Percentiles rank a stretch among this genome's conserved stretches.
These are phyloP conservation scores for Pelmatolapia mariae DNA, from an alignment of 2,113 vertebrate species.

Conservation along the genomic window DNA sequence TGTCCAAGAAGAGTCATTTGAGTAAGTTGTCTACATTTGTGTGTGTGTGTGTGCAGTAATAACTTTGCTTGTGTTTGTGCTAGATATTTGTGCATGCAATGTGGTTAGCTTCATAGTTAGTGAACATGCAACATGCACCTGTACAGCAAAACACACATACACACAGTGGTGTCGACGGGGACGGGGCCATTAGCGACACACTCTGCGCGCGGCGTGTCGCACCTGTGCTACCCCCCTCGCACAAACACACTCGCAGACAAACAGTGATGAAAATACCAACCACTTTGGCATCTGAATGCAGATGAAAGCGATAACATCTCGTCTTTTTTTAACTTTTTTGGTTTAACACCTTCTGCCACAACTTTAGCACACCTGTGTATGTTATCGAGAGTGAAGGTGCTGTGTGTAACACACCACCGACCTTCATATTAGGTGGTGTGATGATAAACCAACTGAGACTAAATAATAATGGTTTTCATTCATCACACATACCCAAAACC, in stretches of 20 bases:
- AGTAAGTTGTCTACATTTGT: slow-evolving; percentile 43
- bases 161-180: slow-evolving; percentile 5
- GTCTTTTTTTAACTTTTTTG: slow-evolving; percentile 49
- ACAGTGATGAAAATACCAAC: neutral
- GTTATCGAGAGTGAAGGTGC: neutral
- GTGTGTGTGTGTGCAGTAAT: neutral
- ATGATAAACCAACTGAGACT: neutral
- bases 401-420: neutral
- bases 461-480: neutral
- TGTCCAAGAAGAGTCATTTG: slow-evolving; percentile 64
- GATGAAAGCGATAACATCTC: slow-evolving; percentile 52
- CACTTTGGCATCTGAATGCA: slow-evolving; percentile 42
- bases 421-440: neutral
- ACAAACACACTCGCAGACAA: neutral
- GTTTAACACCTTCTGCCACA: slow-evolving; percentile 54
- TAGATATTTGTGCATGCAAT: slow-evolving; percentile 64
- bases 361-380: slow-evolving; percentile 49
- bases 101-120: slow-evolving; percentile 42
- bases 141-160: slow-evolving; percentile 12
- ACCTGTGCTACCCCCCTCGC: slow-evolving; percentile 33
- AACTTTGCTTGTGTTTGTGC: slow-evolving; percentile 48
- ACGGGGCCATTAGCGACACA: slow-evolving; percentile 29
- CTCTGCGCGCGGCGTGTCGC: slow-evolving; percentile 4
- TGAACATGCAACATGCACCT: slow-evolving; percentile 58
- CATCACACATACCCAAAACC: neutral